Percentiles rank a stretch among this genome's conserved stretches.
Conservation (phyloP, 2,113 vertebrate species). For the Anseranas semipalmata region DNA sequence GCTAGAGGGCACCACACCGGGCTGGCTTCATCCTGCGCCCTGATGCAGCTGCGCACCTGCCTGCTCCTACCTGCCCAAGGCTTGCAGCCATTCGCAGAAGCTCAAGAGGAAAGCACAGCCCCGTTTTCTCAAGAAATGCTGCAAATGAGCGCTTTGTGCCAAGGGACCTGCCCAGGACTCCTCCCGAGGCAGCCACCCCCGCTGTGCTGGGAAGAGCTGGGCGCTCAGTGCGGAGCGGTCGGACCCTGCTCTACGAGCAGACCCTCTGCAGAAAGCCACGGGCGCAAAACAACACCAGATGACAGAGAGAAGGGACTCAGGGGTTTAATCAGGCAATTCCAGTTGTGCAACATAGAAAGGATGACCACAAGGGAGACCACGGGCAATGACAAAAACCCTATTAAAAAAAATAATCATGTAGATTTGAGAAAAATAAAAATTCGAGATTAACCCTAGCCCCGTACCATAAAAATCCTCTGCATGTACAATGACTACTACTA, state of each 20-base stretch:
- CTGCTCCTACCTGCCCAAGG: not conserved
- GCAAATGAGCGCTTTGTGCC: accelerated
- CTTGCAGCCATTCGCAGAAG: not conserved
- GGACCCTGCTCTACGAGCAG: accelerated
- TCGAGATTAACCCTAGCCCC: not conserved
- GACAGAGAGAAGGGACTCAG: not conserved
- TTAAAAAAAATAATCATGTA: constrained; percentile 43
- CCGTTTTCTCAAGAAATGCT: not conserved
- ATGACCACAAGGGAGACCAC: not conserved
- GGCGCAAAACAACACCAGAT: not conserved
- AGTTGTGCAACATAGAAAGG: constrained; percentile 49
- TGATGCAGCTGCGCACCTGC: accelerated
- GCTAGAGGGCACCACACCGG: not conserved
- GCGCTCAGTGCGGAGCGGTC: accelerated
- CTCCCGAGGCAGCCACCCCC: not conserved
- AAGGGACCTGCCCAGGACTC: not conserved
- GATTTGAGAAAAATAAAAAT: constrained; percentile 65
- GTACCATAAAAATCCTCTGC: constrained; percentile 66
- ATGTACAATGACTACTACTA: constrained; percentile 47
- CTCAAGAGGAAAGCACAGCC: not conserved
- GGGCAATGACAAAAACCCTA: not conserved
- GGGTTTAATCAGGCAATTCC: constrained; percentile 47
- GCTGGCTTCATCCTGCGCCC: not conserved
- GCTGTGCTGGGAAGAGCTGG: not conserved
- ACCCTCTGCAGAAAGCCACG: not conserved